These are phyloP conservation scores for Vollenhovia emeryi DNA, from an alignment of 1,140 invertebrate species.

Conservation along the genomic window DNA sequence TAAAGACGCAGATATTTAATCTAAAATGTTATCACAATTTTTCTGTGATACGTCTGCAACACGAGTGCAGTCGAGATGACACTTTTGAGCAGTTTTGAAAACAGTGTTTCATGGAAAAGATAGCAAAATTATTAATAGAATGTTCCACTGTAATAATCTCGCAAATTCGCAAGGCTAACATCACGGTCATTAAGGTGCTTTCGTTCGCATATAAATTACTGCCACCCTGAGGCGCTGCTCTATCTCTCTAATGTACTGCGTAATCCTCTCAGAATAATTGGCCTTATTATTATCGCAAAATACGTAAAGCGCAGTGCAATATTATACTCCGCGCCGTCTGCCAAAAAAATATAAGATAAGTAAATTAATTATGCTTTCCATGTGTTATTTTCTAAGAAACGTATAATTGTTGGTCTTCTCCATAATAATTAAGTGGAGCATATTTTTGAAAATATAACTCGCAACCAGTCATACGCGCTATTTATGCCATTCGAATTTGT, in stretches of 20 bases:
- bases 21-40: not conserved
- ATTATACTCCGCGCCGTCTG: not conserved
- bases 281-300: conserved; percentile 28
- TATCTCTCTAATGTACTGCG: conserved; percentile 7
- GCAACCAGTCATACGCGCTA: not conserved
- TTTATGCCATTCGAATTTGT: not conserved
- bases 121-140: conserved; percentile 31
- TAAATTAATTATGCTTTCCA: not conserved
- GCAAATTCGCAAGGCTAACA: not conserved
- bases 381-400: not conserved
- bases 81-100: not conserved
- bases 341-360: conserved; percentile 9
- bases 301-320: not conserved
- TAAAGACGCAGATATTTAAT: not conserved
- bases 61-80: not conserved
- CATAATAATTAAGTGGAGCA: not conserved
- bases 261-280: conserved; percentile 32
- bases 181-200: conserved; percentile 36
- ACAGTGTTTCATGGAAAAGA: not conserved
- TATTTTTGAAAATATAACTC: not conserved
- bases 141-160: not conserved
- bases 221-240: not conserved
- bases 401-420: not conserved
- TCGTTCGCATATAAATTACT: conserved; percentile 33
- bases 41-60: not conserved